Conservation (phyloP, 2,888 invertebrate species). For the Gymnoscelis rufifasciata region DNA sequence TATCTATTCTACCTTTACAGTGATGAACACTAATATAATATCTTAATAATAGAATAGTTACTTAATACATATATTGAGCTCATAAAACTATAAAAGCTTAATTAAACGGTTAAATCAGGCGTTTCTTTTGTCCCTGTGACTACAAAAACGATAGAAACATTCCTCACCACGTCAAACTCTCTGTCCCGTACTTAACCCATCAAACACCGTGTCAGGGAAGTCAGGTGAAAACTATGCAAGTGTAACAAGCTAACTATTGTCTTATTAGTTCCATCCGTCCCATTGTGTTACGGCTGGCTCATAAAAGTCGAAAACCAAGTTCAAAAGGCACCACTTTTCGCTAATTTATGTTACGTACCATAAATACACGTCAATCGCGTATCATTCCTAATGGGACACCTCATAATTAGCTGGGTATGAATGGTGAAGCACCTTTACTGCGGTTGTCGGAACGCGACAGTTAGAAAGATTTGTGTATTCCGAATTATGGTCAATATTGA, state of each 20-base stretch:
- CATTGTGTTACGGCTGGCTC: conserved; percentile 1
- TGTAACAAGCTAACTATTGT: neutral
- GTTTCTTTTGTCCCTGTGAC: too few relatives aligned
- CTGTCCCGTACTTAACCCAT: too few relatives aligned
- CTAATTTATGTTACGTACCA: conserved; percentile 19
- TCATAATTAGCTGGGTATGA: conserved; percentile 21
- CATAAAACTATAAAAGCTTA: too few relatives aligned
- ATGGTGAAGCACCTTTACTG: conserved; percentile 14
- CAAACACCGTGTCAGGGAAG: neutral
- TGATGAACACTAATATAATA: too few relatives aligned
- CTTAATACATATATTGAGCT: too few relatives aligned
- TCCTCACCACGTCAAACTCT: neutral
- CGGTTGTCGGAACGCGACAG: conserved; percentile 1
- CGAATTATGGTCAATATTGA: conserved; percentile 3
- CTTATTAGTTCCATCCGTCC: neutral
- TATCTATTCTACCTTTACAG: too few relatives aligned
- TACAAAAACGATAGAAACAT: too few relatives aligned
- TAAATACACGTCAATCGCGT: conserved; percentile 21
- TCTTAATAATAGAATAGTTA: too few relatives aligned
- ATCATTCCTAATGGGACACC: conserved; percentile 22
- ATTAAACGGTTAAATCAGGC: too few relatives aligned
- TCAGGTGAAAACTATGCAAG: neutral
- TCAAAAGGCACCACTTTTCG: conserved; percentile 3
- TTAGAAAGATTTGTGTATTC: conserved; percentile 12
- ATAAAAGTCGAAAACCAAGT: conserved; percentile 2